Evolutionary conservation across 2,797 vertebrate genomes (phyloP).

Genomic region (Sebastolobus altivelis): DNA sequence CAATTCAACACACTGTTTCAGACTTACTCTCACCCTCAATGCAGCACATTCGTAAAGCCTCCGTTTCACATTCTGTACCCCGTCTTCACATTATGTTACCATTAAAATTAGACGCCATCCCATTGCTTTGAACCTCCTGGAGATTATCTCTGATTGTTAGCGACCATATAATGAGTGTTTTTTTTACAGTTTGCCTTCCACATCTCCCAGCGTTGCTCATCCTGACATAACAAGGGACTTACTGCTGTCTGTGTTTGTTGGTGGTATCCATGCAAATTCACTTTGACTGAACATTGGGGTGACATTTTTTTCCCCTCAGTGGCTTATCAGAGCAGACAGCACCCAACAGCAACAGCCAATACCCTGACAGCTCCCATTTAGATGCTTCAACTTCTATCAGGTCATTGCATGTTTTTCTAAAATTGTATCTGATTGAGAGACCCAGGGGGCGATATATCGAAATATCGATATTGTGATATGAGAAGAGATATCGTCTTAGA

Average conservation of each 20-base stretch:
- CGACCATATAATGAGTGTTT: conserved; percentile 13
- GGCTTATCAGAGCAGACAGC: conserved; percentile 40
- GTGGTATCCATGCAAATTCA: conserved; percentile 33
- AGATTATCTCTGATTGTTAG: conserved; percentile 28
- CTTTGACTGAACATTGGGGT: conserved; percentile 48
- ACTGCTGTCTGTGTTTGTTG: conserved; percentile 35
- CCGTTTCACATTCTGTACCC: conserved; percentile 55
- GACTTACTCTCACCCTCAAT: conserved; percentile 65
- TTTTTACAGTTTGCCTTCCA: conserved; percentile 18
- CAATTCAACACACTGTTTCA: conserved; percentile 62
- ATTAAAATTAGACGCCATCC: conserved; percentile 29
- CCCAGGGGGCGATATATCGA: background rate
- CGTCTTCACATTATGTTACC: conserved; percentile 37
- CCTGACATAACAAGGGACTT: conserved; percentile 27
- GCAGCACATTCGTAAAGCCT: conserved; percentile 55
- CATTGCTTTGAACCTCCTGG: background rate
- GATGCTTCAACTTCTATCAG: conserved; percentile 21
- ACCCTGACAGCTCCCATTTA: conserved; percentile 37
- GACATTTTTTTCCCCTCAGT: conserved; percentile 27
- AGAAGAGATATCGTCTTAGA: background rate
- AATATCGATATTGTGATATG: background rate
- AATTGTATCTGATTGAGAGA: conserved; percentile 5
- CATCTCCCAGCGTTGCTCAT: background rate
- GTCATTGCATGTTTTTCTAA: conserved; percentile 27
- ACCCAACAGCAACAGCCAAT: conserved; percentile 32